phyloP scores from a whole-genome alignment of 2,888 invertebrate species.

The Mactromeris polynyma region DNA sequence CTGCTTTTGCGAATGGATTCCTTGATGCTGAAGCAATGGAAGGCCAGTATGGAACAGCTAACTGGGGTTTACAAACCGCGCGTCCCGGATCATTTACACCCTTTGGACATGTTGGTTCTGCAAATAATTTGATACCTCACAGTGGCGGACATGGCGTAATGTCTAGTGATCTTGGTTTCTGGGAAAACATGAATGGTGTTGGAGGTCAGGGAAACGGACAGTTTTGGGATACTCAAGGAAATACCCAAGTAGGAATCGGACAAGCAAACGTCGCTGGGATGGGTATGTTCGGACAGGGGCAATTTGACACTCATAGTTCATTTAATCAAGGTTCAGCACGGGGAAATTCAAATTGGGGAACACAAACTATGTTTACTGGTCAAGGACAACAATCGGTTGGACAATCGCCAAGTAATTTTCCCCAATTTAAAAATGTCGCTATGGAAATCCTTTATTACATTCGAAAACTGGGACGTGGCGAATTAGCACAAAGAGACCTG shows the following conservation, averaged over 20 bases:
- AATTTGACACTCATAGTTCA: neutral
- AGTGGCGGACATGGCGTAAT: neutral
- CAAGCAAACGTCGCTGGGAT: neutral
- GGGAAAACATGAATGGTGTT: neutral
- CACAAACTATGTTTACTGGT: neutral
- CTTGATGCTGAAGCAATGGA: neutral
- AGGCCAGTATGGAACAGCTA: slow-evolving; percentile 17
- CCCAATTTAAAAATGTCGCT: neutral
- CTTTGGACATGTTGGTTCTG: slow-evolving; percentile 53
- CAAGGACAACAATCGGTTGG: neutral
- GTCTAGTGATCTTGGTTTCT: neutral
- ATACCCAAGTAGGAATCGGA: neutral
- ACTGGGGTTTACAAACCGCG: slow-evolving; percentile 11
- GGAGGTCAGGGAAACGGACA: neutral
- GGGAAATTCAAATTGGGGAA: neutral
- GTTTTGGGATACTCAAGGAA: neutral
- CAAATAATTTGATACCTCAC: slow-evolving; percentile 30
- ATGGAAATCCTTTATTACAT: slow-evolving; percentile 43
- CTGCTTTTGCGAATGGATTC: neutral
- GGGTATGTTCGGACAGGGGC: slow-evolving; percentile 19
- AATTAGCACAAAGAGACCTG: slow-evolving; percentile 26
- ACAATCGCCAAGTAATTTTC: neutral
- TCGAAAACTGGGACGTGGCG: slow-evolving; percentile 45
- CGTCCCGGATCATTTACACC: slow-evolving; percentile 51
- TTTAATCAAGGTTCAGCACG: neutral